Percentiles rank a stretch among this genome's conserved stretches.
Conservation (phyloP, 2,797 vertebrate species). For the Syncerus caffer region DNA sequence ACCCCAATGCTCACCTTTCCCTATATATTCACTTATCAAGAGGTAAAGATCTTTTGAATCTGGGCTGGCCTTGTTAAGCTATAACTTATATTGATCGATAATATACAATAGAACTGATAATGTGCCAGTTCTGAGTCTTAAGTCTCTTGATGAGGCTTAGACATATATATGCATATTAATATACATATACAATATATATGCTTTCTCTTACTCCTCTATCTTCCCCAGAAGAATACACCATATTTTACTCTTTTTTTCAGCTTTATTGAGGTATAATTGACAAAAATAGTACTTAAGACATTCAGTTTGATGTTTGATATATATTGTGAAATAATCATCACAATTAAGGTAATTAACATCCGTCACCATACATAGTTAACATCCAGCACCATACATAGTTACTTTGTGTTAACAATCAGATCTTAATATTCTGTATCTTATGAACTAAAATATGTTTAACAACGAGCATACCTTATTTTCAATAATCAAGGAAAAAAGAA, state of each 20-base stretch:
- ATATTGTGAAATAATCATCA: neutral
- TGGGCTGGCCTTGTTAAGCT: neutral
- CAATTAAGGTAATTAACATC: neutral
- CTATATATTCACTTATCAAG: neutral
- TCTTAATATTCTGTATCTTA: neutral
- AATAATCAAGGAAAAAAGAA: neutral
- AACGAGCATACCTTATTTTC: neutral
- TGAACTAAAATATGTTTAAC: neutral
- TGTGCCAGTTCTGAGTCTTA: neutral
- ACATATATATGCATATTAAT: neutral
- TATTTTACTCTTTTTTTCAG: neutral
- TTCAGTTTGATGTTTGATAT: neutral
- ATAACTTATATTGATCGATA: neutral
- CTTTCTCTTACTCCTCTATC: neutral
- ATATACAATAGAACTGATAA: neutral
- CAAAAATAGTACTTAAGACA: neutral
- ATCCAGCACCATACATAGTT: neutral
- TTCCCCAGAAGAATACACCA: neutral
- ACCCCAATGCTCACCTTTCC: neutral
- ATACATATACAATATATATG: neutral
- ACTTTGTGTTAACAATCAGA: neutral
- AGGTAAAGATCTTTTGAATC: neutral
- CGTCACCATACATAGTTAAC: accelerated
- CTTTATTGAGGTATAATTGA: neutral
- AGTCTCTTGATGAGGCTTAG: neutral